phyloP scores from a whole-genome alignment of 2,888 invertebrate species.

The Ectemnius lituratus region DNA sequence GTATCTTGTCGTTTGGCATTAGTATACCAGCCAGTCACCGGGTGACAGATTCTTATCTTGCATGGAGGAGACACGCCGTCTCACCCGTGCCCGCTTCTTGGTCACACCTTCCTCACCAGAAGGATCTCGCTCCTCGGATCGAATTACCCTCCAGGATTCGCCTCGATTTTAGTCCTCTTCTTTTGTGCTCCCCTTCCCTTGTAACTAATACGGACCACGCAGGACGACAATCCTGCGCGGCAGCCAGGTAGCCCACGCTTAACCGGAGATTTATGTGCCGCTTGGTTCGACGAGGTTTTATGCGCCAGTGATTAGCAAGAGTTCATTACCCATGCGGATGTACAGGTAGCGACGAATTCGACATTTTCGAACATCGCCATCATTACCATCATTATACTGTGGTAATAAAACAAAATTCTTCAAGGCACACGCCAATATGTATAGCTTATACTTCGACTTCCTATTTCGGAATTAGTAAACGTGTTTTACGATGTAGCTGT shows the following conservation, averaged over 20 bases:
- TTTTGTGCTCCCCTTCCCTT: not conserved
- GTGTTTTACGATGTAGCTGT: too few species aligned
- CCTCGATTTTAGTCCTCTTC: constrained; percentile 29
- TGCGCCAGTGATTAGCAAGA: constrained; percentile 6
- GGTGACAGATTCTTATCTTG: constrained; percentile 74
- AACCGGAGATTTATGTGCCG: constrained; percentile 7
- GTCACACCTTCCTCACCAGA: constrained; percentile 57
- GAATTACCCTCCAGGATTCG: constrained; percentile 23
- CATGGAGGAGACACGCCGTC: constrained; percentile 72
- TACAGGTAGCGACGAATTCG: too few species aligned
- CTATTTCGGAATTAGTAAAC: too few species aligned
- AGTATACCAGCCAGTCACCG: constrained; percentile 60
- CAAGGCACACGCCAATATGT: too few species aligned
- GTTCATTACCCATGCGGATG: not conserved
- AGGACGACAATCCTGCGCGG: constrained; percentile 15
- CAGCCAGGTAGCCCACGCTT: constrained; percentile 25
- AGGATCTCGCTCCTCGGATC: constrained; percentile 33
- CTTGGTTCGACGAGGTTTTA: not conserved
- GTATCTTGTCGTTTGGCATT: constrained; percentile 72
- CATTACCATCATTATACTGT: too few species aligned
- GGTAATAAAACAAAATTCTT: too few species aligned
- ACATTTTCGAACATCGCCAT: too few species aligned
- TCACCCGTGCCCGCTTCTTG: constrained; percentile 62
- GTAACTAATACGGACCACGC: constrained; percentile 20
- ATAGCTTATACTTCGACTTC: too few species aligned